phyloP scores from a whole-genome alignment of 2,797 vertebrate genomes.

The Betta splendens region DNA sequence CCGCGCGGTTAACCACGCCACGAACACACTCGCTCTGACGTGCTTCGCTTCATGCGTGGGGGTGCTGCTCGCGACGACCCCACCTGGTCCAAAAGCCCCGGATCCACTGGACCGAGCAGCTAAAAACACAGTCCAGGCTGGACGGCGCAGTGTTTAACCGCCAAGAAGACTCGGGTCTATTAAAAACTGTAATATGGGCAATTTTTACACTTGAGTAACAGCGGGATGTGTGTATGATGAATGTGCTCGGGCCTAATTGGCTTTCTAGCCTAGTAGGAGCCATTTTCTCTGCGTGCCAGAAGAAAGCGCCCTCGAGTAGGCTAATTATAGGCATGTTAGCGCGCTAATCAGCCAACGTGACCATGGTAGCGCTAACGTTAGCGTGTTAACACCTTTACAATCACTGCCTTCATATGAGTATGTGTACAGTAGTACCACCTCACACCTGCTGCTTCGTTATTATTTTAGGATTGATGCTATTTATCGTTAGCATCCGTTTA shows the following conservation, averaged over 20 bases:
- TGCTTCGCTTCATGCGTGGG: constrained; percentile 51
- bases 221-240: neutral
- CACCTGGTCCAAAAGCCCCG: constrained; percentile 18
- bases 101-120: neutral
- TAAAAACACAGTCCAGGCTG: neutral
- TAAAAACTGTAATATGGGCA: neutral
- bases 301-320: neutral
- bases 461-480: too few relatives aligned
- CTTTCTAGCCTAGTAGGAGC: neutral
- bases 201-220: constrained; percentile 8
- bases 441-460: too few relatives aligned
- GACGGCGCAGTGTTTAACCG: neutral
- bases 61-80: constrained; percentile 35
- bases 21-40: constrained; percentile 43
- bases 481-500: too few relatives aligned
- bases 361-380: constrained; percentile 1
- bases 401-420: too few relatives aligned
- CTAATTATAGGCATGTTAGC: constrained; percentile 26
- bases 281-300: neutral
- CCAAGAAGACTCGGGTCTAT: neutral
- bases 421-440: too few relatives aligned
- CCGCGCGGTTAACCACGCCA: constrained; percentile 53
- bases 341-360: constrained; percentile 3
- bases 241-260: constrained; percentile 10
- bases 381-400: neutral